Base-by-base conservation (phyloP, 2,888 invertebrate species). In the Caenorhabditis angaria region DNA sequence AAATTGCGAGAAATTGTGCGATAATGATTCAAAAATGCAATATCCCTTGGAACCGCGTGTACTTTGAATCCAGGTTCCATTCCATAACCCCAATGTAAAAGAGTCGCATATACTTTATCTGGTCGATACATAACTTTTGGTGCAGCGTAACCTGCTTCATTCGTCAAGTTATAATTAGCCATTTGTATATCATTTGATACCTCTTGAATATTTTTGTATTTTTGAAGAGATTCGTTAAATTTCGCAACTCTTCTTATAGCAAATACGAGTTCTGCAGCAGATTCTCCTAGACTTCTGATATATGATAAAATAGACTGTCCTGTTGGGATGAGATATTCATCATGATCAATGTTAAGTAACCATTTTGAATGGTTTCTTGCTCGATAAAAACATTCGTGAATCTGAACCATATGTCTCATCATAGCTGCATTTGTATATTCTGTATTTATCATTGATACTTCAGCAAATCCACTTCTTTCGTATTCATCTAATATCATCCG, bases 381-480 rank as follows among this genome's bases (percentile, higher is more conserved):
- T 6, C 41, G 41, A 41, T 18, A 41, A 14, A 41, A 41, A 41
- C 41, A 41, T 18, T 41, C 67, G 29, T 67, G 61, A 25, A 61
- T 28, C 25, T 67, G 67, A 24, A 67, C 32, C 59, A 67, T 58
- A 28, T 67, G 67, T 22, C n/a, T n/a, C n/a, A n/a, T n/a, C n/a
- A n/a, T n/a, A n/a, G n/a, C n/a, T n/a, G n/a, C 47, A 22, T 59
- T 50, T 18, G 53, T 54, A 41, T 67, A 67, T 12, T 67, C 67
- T 5, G 67, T 67, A n/a, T 62, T 57, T 14, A 62, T 12, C n/a
- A 56, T 53, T 22, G 66, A 61, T 8, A 59, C 48, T 32, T 67
- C 67, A 25, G 62, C 67, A 22, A 61, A n/a, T 10, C 62, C 67
- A 18, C 54, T 47, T 4, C 59, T 12, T 12, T 55, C 56, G 22